Percentiles rank a stretch among this genome's conserved stretches.
These are phyloP conservation scores for Blennius ocellaris DNA, from an alignment of 2,113 vertebrate genomes.

Conservation along the genomic window DNA sequence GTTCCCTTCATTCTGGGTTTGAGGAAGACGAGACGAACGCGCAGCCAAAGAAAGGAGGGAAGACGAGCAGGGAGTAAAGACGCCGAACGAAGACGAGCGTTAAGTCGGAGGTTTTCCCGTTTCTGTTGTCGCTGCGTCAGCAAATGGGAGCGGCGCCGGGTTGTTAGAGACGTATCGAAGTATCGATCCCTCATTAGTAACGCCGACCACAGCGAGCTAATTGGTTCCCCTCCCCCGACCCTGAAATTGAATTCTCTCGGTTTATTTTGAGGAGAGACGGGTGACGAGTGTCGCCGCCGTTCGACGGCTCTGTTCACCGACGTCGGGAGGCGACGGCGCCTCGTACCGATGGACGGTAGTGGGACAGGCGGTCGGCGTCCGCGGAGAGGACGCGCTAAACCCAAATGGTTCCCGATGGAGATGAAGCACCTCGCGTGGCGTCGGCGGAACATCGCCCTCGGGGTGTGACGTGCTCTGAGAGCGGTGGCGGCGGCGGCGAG, in stretches of 20 bases:
- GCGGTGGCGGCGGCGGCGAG: too few relatives aligned
- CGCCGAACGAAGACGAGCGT: constrained; percentile 12
- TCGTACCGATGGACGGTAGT: background rate
- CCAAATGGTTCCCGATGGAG: too few relatives aligned
- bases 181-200: constrained; percentile 66
- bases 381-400: too few relatives aligned
- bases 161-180: constrained; percentile 22
- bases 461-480: too few relatives aligned
- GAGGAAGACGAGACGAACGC: too few relatives aligned
- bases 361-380: too few relatives aligned
- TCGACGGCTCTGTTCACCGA: background rate
- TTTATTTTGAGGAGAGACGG: constrained; percentile 3
- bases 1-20: too few relatives aligned
- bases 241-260: constrained; percentile 58
- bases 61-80: too few relatives aligned
- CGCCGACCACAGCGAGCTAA: constrained; percentile 17
- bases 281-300: background rate
- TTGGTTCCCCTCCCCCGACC: constrained; percentile 43
- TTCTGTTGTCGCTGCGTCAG: constrained; percentile 8
- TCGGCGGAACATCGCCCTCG: too few relatives aligned
- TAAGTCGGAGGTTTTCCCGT: constrained; percentile 16
- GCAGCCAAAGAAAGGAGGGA: too few relatives aligned
- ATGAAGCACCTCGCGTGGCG: too few relatives aligned
- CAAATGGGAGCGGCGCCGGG: constrained; percentile 23
- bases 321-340: background rate